Conservation (phyloP, 2,888 invertebrate species). For the Lycia hirtaria region DNA sequence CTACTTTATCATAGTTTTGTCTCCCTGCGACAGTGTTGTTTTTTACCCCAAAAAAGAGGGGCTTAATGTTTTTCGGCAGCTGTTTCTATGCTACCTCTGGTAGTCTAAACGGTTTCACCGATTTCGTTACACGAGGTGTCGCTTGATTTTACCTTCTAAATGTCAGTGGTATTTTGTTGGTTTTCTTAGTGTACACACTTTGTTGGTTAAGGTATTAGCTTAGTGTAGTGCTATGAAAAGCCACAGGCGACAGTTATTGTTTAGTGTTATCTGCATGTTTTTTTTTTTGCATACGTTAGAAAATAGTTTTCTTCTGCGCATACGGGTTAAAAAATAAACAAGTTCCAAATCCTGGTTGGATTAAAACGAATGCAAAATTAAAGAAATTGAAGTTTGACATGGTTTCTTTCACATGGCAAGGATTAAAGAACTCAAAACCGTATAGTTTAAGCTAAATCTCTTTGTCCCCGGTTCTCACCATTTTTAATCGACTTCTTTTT, state of each 20-base stretch:
- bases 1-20: background rate
- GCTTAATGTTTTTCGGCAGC: too few relatives aligned
- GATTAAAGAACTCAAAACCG: constrained; percentile 28
- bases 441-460: constrained; percentile 42
- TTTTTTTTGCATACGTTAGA: too few relatives aligned
- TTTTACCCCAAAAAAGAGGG: background rate
- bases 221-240: too few relatives aligned
- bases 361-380: background rate
- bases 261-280: too few relatives aligned
- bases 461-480: constrained; percentile 32
- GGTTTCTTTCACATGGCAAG: background rate
- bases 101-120: too few relatives aligned
- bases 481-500: constrained; percentile 16
- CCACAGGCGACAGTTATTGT: too few relatives aligned
- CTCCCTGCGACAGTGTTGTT: background rate
- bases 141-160: background rate
- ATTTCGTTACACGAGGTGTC: too few relatives aligned
- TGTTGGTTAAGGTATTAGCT: too few relatives aligned
- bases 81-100: too few relatives aligned
- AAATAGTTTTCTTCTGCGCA: too few relatives aligned
- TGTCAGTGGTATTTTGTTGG: background rate
- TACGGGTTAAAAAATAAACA: too few relatives aligned
- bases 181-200: too few relatives aligned
- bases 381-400: constrained; percentile 2
- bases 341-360: background rate